phyloP scores from a whole-genome alignment of 2,113 vertebrate genomes.

The Paradoxurus hermaphroditus region DNA sequence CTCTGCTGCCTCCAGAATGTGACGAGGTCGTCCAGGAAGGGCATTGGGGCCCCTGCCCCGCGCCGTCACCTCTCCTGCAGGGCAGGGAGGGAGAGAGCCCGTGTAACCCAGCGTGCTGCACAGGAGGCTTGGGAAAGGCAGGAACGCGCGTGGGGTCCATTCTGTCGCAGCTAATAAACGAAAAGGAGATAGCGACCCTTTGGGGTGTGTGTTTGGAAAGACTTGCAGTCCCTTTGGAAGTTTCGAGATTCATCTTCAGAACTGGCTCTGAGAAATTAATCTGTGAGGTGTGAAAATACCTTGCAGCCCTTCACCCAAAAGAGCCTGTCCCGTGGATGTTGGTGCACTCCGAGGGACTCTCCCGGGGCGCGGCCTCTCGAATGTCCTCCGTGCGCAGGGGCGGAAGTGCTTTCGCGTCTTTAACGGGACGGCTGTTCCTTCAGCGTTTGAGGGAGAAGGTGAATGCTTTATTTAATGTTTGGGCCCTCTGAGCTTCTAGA shows the following conservation, averaged over 20 bases:
- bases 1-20: too few species aligned
- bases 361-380: constrained; percentile 35
- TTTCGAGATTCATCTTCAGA: constrained; percentile 79
- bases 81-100: not conserved
- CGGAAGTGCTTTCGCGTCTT: not conserved
- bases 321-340: constrained; percentile 66
- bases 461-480: not conserved
- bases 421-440: not conserved
- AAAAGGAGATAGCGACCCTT: constrained; percentile 69
- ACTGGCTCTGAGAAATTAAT: constrained; percentile 67
- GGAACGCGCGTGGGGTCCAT: constrained; percentile 67
- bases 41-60: not conserved
- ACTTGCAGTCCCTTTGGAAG: constrained; percentile 74
- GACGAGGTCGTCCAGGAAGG: not conserved
- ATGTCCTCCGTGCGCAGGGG: constrained; percentile 14
- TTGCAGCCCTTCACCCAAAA: constrained; percentile 61
- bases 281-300: constrained; percentile 65
- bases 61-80: fast-evolving
- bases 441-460: not conserved
- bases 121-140: constrained; percentile 21
- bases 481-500: not conserved
- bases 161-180: constrained; percentile 79
- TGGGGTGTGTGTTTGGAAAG: constrained; percentile 74
- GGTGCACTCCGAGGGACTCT: constrained; percentile 41
- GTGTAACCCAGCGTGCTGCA: constrained; percentile 11